Percentiles rank a stretch among this genome's conserved stretches.
phyloP scores from a whole-genome alignment of 1,140 invertebrate species.

The Neodiprion virginianus region DNA sequence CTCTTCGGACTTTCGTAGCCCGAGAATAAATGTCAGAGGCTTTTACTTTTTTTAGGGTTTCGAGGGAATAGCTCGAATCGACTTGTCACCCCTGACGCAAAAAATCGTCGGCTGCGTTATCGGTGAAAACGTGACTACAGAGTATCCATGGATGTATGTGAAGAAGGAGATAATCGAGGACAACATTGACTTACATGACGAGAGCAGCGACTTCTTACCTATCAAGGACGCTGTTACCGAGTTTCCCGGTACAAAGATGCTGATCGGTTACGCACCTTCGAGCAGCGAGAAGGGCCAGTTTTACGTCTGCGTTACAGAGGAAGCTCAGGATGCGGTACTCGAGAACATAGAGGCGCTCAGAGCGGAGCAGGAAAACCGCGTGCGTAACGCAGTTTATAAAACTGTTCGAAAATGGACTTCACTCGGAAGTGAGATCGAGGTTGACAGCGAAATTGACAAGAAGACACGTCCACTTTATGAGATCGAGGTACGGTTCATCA shows the following conservation, averaged over 20 bases:
- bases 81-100: slow-evolving; percentile 57
- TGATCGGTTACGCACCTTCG: slow-evolving; percentile 74
- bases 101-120: slow-evolving; percentile 61
- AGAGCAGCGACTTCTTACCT: slow-evolving; percentile 66
- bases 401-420: slow-evolving; percentile 66
- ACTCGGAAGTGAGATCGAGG: slow-evolving; percentile 69
- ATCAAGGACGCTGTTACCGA: slow-evolving; percentile 60
- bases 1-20: too few relatives aligned
- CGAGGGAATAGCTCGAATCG: slow-evolving; percentile 44
- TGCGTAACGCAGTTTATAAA: slow-evolving; percentile 70
- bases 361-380: slow-evolving; percentile 67
- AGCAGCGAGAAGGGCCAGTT: slow-evolving; percentile 70
- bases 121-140: slow-evolving; percentile 68
- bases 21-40: too few relatives aligned
- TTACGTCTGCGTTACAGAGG: slow-evolving; percentile 71
- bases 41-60: slow-evolving; percentile 29
- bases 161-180: slow-evolving; percentile 69
- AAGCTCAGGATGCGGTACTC: slow-evolving; percentile 56
- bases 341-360: slow-evolving; percentile 64
- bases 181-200: slow-evolving; percentile 59
- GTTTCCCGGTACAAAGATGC: slow-evolving; percentile 64
- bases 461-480: slow-evolving; percentile 67
- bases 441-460: slow-evolving; percentile 62
- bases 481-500: slow-evolving; percentile 66
- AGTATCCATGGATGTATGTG: slow-evolving; percentile 76